Base-by-base conservation (phyloP, 2,888 invertebrate species). In the Drosophila tanythrix region DNA sequence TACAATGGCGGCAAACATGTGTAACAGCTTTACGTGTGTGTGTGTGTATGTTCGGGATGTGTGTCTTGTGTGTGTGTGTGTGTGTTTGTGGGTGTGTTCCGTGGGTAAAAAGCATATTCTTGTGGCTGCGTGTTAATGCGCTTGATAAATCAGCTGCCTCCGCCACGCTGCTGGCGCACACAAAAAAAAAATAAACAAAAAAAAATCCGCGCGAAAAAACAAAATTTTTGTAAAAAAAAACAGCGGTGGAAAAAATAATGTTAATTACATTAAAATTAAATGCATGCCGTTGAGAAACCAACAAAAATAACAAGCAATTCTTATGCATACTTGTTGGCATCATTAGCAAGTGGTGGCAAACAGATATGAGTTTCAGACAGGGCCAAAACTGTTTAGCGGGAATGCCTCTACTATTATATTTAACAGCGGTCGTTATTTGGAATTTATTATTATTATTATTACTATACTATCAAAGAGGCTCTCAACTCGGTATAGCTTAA, bases 1-100 rank as follows among this genome's bases (percentile, higher is more conserved):
- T 86, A 81, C 90, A 84, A 88, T 90, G 90, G 89, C 88, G 78
- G 73, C 81, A 86, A 83, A 83, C 87, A 90, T 85, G 80, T 86
- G 79, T 81, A 82, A 83, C 62, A 69, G 60, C 65, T 62, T 69
- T 72, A 73, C 69, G 72, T 86, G 70, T 46, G 27, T 57, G 53
- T 61, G 69, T 67, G 57, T 56, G 71, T 15, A n/a, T 43, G 21
- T 21, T 21, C 13, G 43, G 11, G 61, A 21, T 43, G 21, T 43
- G 43, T 21, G 43, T 10, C 59, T 59, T 53, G 52, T 62, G 48
- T 48, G 38, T 48, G 56, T 43, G 56, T 59, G 61, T 58, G 53
- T 61, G 43, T 53, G 48, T 35, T 50, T 50, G 60, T 27, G 66
- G 46, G 46, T 56, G 46, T 48, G 33, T 38, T 67, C 8, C 51